Percentiles rank a stretch among this genome's conserved stretches.
Evolutionary conservation across 1,140 invertebrate species (phyloP).

Genomic region (Augochlora pura): DNA sequence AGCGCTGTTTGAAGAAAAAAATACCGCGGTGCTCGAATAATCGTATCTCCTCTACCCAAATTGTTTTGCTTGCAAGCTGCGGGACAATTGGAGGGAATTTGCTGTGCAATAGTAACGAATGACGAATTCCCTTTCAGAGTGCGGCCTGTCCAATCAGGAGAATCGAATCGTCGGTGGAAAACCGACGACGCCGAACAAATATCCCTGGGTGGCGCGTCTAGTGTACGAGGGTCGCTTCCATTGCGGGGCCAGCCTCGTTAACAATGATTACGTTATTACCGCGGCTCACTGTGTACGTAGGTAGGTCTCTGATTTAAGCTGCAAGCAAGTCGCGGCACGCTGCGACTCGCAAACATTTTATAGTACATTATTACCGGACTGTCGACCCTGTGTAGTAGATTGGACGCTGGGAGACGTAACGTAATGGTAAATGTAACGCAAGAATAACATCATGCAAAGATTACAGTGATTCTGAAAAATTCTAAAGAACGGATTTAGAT

Average conservation of each 20-base stretch:
- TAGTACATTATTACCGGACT: background rate
- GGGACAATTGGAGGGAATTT: background rate
- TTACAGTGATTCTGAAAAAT: no score
- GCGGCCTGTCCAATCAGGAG: constrained; percentile 86
- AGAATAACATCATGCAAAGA: no score
- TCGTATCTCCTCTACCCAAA: no score
- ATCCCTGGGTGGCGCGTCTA: constrained; percentile 92
- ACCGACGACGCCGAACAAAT: constrained; percentile 89
- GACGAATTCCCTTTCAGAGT: constrained; percentile 81
- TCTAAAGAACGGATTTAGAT: no score
- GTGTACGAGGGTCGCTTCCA: constrained; percentile 93
- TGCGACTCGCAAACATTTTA: background rate
- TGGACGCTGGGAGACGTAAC: no score
- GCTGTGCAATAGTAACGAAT: constrained; percentile 5
- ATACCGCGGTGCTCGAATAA: no score
- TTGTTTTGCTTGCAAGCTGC: no score
- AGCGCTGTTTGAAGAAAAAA: no score
- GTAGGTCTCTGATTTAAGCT: constrained; percentile 69
- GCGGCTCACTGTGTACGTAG: constrained; percentile 85
- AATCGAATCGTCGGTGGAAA: constrained; percentile 88
- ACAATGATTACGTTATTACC: constrained; percentile 85
- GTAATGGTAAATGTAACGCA: no score
- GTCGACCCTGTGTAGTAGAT: no score
- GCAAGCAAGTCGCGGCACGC: background rate
- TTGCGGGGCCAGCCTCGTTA: constrained; percentile 92